These are phyloP conservation scores for Sus scrofa DNA, from an alignment of 2,113 vertebrate genomes.

Conservation along the genomic window DNA sequence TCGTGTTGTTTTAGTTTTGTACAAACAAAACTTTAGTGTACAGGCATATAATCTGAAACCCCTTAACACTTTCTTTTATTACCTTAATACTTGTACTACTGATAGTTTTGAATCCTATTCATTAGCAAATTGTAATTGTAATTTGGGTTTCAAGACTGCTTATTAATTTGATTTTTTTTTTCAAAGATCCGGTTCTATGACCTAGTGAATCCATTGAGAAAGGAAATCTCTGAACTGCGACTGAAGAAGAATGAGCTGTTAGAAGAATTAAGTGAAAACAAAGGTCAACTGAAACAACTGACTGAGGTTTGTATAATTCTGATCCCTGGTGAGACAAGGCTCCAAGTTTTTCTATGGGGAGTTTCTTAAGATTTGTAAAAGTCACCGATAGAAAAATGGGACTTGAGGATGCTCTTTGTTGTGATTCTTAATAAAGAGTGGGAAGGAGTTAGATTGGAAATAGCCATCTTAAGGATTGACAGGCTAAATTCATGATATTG, in stretches of 20 bases:
- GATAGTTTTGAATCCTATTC: not conserved
- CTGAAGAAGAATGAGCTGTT: conserved; percentile 88
- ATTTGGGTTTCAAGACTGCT: conserved; percentile 42
- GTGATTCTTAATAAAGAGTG: not conserved
- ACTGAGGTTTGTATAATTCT: conserved; percentile 91
- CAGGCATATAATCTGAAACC: not conserved
- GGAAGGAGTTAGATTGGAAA: not conserved
- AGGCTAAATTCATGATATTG: not conserved
- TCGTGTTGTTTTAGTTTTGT: conserved; percentile 21
- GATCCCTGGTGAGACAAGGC: not conserved
- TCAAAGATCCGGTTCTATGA: conserved; percentile 94
- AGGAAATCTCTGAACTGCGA: conserved; percentile 91
- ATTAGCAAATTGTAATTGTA: not conserved
- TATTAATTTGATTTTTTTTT: conserved; percentile 37
- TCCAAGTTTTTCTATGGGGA: not conserved
- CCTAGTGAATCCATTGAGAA: conserved; percentile 90
- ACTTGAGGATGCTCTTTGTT: not conserved
- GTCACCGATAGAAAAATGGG: not conserved
- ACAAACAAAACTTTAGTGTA: not conserved
- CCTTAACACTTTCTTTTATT: not conserved
- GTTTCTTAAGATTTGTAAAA: not conserved
- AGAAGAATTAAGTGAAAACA: conserved; percentile 91
- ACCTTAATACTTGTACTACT: not conserved
- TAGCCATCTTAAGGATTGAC: not conserved
- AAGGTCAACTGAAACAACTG: conserved; percentile 90